A percentile compares a stretch with the other conserved stretches of the same genome.
phyloP scores from a whole-genome alignment of 2,888 invertebrate genomes.

The Nephrotoma guestfalica region DNA sequence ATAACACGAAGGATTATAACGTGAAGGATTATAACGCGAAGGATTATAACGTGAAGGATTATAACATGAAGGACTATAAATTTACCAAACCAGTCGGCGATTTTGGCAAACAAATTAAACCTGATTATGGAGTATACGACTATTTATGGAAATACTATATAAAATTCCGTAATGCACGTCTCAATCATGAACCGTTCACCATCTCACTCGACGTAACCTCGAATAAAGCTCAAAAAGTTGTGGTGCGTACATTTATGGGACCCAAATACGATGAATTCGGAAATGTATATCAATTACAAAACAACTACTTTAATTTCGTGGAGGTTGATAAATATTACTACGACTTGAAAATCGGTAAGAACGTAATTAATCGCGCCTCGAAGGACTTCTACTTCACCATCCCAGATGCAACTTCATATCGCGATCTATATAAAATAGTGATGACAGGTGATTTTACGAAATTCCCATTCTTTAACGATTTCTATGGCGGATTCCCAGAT shows the following conservation, averaged over 20 bases:
- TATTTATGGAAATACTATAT: constrained; percentile 19
- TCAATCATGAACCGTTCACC: constrained; percentile 51
- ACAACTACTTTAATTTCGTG: constrained; percentile 47
- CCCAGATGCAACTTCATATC: constrained; percentile 40
- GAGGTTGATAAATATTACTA: constrained; percentile 49
- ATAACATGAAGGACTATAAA: background rate
- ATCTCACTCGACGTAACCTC: constrained; percentile 41
- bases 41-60: background rate
- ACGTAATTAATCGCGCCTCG: constrained; percentile 41
- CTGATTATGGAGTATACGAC: background rate
- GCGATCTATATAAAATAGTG: constrained; percentile 34
- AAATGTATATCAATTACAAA: constrained; percentile 38
- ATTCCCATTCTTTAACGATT: constrained; percentile 33
- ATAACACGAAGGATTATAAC: too few species aligned
- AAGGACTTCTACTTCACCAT: constrained; percentile 48
- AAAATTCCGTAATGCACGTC: constrained; percentile 42
- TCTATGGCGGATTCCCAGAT: constrained; percentile 44
- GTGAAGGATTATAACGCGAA: background rate
- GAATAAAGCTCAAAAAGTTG: constrained; percentile 41
- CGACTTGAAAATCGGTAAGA: constrained; percentile 41
- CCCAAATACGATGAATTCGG: constrained; percentile 49
- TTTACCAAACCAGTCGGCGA: background rate
- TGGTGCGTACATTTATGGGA: constrained; percentile 54
- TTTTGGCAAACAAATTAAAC: background rate
- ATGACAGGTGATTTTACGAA: constrained; percentile 30